Conservation (phyloP, 2,113 vertebrate genomes). For the Hippocampus guttulatus region DNA sequence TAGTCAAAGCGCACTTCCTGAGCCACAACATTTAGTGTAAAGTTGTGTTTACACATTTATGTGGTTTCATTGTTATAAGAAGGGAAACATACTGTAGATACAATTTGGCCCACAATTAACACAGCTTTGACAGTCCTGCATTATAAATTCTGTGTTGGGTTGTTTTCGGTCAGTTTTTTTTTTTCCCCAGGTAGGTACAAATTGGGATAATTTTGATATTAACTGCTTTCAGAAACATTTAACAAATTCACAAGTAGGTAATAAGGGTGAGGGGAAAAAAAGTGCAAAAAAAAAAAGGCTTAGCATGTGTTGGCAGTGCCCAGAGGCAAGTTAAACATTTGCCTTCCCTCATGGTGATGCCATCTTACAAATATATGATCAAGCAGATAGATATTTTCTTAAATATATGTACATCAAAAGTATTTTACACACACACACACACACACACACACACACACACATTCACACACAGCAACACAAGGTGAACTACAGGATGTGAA, state of each 20-base stretch:
- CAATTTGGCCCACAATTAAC: background rate
- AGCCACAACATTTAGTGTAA: background rate
- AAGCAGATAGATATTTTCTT: background rate
- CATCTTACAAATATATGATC: background rate
- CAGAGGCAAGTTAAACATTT: background rate
- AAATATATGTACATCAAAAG: constrained; percentile 16
- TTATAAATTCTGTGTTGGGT: no score
- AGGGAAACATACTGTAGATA: background rate
- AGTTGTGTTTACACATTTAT: background rate
- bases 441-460: constrained; percentile 13
- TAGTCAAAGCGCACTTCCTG: background rate
- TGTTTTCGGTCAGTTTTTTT: no score
- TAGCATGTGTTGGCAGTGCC: background rate
- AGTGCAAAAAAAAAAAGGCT: background rate
- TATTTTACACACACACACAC: background rate
- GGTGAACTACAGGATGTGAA: constrained; percentile 47
- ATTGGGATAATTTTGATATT: no score
- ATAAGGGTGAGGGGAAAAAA: background rate
- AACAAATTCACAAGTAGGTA: background rate
- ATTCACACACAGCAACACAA: constrained; percentile 10
- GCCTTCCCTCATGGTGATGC: background rate
- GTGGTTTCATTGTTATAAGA: background rate
- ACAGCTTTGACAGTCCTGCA: background rate
- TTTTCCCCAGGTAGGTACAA: no score
- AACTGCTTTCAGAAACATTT: background rate